Conservation (phyloP, 2,113 vertebrate species). For the Coptodon bakossiorum region DNA sequence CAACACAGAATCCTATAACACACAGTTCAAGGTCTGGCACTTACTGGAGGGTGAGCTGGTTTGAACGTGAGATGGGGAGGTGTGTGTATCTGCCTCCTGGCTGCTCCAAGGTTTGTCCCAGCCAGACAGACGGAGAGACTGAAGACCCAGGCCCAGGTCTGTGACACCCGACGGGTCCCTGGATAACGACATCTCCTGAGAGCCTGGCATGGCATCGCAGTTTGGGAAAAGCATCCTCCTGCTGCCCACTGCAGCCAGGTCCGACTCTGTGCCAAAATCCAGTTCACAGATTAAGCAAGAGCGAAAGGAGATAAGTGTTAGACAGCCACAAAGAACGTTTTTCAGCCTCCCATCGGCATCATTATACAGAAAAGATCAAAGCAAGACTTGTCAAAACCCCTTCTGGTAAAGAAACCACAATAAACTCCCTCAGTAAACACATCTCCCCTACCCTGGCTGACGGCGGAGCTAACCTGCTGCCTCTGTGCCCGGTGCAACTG, state of each 20-base stretch:
- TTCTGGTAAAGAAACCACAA: not conserved
- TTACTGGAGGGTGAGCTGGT: slow-evolving; percentile 86
- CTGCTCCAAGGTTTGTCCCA: slow-evolving; percentile 98
- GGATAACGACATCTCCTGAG: slow-evolving; percentile 81
- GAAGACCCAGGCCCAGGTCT: slow-evolving; percentile 94
- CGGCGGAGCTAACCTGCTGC: slow-evolving; percentile 66
- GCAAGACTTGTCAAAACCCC: not conserved
- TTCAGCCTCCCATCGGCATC: not conserved
- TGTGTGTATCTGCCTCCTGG: slow-evolving; percentile 79
- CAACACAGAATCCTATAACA: not conserved
- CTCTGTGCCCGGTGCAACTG: slow-evolving; percentile 69
- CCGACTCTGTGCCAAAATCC: slow-evolving; percentile 83
- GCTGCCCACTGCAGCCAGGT: slow-evolving; percentile 81
- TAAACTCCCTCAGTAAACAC: not conserved
- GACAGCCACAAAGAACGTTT: not conserved
- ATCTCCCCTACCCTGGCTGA: slow-evolving; percentile 35
- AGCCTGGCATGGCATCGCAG: slow-evolving; percentile 53
- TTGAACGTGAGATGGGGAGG: slow-evolving; percentile 70
- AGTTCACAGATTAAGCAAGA: slow-evolving; percentile 14
- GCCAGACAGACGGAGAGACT: slow-evolving; percentile 88
- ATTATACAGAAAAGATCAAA: not conserved
- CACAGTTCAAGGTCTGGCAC: slow-evolving; percentile 41
- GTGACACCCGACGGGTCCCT: slow-evolving; percentile 83
- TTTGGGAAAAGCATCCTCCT: slow-evolving; percentile 97
- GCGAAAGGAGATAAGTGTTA: slow-evolving; percentile 27